phyloP scores from a whole-genome alignment of 1,140 invertebrate genomes.

The Halotydeus destructor region DNA sequence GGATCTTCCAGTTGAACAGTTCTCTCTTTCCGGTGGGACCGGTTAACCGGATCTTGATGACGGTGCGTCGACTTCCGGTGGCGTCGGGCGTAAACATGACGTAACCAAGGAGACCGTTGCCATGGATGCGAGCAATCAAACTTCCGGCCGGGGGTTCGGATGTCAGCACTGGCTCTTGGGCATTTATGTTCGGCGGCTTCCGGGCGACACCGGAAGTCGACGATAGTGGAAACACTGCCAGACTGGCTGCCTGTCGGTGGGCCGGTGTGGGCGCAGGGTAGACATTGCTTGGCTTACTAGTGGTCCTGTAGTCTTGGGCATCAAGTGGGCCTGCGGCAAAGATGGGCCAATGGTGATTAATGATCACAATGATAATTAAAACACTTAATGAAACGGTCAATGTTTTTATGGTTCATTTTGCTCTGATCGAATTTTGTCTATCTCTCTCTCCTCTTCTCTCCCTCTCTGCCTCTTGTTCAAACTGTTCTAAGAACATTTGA shows the following conservation, averaged over 20 bases:
- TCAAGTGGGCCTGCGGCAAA: neutral
- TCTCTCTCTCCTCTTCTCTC: too few relatives aligned
- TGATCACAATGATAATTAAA: too few relatives aligned
- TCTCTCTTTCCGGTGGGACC: slow-evolving; percentile 5
- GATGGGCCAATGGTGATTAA: neutral
- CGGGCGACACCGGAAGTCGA: neutral
- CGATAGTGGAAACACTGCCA: neutral
- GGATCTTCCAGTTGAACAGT: slow-evolving; percentile 17
- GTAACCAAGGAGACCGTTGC: slow-evolving; percentile 10
- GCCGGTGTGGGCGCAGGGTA: neutral
- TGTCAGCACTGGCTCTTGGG: neutral
- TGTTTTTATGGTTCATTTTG: too few relatives aligned
- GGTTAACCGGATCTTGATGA: too few relatives aligned
- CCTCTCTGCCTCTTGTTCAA: too few relatives aligned
- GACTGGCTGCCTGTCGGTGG: neutral
- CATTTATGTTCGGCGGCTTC: neutral
- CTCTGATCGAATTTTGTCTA: too few relatives aligned
- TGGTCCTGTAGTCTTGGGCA: too few relatives aligned
- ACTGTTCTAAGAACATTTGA: too few relatives aligned
- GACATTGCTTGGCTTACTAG: too few relatives aligned
- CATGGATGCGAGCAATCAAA: slow-evolving; percentile 11
- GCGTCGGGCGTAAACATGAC: slow-evolving; percentile 7
- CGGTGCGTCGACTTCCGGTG: neutral
- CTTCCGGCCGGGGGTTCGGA: slow-evolving; percentile 2
- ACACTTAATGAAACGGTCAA: too few relatives aligned